A percentile compares a stretch with the other conserved stretches of the same genome.
Conservation (phyloP, 2,113 vertebrate species). For the Desmodus rotundus region DNA sequence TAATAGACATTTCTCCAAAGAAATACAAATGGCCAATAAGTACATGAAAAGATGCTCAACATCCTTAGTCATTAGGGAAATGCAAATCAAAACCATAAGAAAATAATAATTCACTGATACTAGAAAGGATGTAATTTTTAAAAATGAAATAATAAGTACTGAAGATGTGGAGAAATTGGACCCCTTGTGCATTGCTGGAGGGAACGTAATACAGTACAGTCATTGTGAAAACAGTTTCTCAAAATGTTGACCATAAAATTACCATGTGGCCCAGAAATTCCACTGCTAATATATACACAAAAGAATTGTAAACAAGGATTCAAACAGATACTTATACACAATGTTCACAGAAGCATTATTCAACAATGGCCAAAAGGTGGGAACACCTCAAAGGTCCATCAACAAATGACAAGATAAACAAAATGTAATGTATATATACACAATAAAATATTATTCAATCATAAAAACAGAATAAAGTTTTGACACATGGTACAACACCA, state of each 20-base stretch:
- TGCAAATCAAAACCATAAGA: not conserved
- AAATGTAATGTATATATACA: not conserved
- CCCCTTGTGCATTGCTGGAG: not conserved
- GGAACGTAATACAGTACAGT: not conserved
- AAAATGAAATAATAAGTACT: not conserved
- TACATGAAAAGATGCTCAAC: not conserved
- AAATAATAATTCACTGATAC: not conserved
- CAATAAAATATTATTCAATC: not conserved
- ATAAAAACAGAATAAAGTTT: not conserved
- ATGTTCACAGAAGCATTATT: not conserved
- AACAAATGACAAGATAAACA: not conserved
- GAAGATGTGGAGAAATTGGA: not conserved
- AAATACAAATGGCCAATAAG: not conserved
- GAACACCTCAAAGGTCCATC: not conserved
- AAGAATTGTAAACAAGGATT: not conserved
- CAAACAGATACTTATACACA: not conserved
- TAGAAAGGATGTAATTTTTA: not conserved
- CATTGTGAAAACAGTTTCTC: not conserved
- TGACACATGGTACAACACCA: no score
- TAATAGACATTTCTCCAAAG: not conserved
- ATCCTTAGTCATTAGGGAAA: not conserved
- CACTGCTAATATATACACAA: not conserved
- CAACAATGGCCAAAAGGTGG: not conserved
- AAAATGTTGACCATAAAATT: not conserved
- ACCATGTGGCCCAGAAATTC: not conserved